Base-by-base conservation (phyloP, 2,113 vertebrate species). In the Hymenochirus boettgeri region DNA sequence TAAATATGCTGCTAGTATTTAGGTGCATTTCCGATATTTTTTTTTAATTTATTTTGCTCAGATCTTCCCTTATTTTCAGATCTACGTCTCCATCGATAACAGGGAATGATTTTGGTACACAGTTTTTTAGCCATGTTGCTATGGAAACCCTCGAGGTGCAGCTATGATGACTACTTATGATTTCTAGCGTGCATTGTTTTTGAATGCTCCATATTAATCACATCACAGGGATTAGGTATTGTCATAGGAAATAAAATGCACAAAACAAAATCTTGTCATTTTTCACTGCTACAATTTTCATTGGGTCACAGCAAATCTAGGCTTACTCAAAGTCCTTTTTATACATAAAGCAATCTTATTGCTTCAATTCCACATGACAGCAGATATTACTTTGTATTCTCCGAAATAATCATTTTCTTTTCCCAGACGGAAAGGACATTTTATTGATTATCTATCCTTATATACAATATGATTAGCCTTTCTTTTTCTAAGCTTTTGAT, bases 191-290 rank as follows among this genome's bases (percentile, higher is more conserved):
- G 64, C 46, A 67, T 67, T 67, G 64, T 67, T 67, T 67, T 59
- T 66, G 64, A 66, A 66, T 58, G 64, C 64, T 67, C 35, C 60
- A 61, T 51, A 73, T 46, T 23, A 21, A 13, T 39, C n/a, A 37
- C 7, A 58, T 70, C 52, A 62, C 39, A 48, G 27, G 33, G 10
- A 33, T 27, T 15, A 61, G 24, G 12, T 22, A 48, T 33, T 69
- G 29, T 62, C 62, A 62, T 47, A 57, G 42, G 53, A 70, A 70
- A 70, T 70, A 50, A 70, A 57, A 76, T 75, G 77, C 39, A 52
- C 45, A 12, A 56, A 64, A 45, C 24, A 65, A 33, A 37, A 33
- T 3, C 37, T 42, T 52, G 17, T 67, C 64, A 67, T 67, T 70
- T 75, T 73, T 58, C 7, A 25, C 47, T 45, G 13, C 63, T 46